Evolutionary conservation across 2,797 vertebrate genomes (phyloP).

Genomic region (Agapornis canus): DNA sequence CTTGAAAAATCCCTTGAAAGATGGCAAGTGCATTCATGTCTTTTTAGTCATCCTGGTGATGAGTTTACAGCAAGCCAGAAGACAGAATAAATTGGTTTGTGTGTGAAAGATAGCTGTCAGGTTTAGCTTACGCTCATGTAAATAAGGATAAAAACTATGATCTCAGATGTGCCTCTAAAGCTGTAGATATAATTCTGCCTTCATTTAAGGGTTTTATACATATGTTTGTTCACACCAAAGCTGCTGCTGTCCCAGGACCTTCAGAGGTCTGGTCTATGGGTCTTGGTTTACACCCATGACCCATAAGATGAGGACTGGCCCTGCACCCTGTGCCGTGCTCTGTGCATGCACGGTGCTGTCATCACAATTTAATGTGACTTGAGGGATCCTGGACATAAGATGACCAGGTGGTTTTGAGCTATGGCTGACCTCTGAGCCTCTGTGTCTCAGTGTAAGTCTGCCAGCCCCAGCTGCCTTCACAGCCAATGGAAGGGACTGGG

Average conservation of each 20-base stretch:
- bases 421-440: not conserved
- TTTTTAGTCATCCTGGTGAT: not conserved
- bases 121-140: not conserved
- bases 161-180: not conserved
- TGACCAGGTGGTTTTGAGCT: not conserved
- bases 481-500: fast-evolving
- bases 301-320: not conserved
- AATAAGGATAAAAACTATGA: not conserved
- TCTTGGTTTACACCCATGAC: not conserved
- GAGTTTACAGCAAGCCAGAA: not conserved
- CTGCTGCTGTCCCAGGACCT: not conserved
- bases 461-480: not conserved
- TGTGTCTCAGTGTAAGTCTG: fast-evolving
- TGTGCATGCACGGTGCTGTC: not conserved
- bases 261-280: too few species aligned
- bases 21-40: not conserved
- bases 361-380: not conserved
- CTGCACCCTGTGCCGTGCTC: not conserved
- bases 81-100: not conserved
- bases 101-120: not conserved
- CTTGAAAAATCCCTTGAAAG: not conserved
- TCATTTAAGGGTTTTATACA: not conserved
- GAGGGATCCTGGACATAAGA: fast-evolving
- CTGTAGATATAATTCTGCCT: not conserved
- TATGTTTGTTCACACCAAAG: not conserved